Evolutionary conservation across 1,140 invertebrate genomes (phyloP).

Genomic region (Gryllus bimaculatus): DNA sequence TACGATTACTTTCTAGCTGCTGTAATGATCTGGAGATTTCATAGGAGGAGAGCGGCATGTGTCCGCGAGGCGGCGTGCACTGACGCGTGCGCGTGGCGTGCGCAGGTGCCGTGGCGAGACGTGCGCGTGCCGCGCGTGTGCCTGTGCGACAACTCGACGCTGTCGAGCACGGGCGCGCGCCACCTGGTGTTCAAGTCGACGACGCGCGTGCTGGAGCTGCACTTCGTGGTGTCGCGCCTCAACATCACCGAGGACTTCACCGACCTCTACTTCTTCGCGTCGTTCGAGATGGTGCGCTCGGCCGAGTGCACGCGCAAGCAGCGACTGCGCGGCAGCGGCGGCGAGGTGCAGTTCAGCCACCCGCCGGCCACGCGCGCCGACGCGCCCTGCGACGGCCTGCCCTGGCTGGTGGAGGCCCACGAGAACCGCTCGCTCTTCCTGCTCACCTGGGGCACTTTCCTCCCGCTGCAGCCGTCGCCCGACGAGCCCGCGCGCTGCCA

Average conservation of each 20-base stretch:
- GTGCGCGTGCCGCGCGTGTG: slow-evolving; percentile 51
- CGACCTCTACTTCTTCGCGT: slow-evolving; percentile 55
- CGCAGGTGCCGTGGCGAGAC: slow-evolving; percentile 47
- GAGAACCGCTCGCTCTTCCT: slow-evolving; percentile 64
- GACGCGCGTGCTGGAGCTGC: slow-evolving; percentile 49
- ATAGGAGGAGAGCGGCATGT: too few relatives aligned
- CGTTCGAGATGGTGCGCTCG: slow-evolving; percentile 52
- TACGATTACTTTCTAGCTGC: too few relatives aligned
- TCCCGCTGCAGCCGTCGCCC: slow-evolving; percentile 38
- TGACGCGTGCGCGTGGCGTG: too few relatives aligned
- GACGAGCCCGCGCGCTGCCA: slow-evolving; percentile 48
- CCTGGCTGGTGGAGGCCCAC: slow-evolving; percentile 62
- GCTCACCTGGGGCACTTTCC: slow-evolving; percentile 59
- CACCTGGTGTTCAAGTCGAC: slow-evolving; percentile 53
- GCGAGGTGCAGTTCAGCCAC: slow-evolving; percentile 46
- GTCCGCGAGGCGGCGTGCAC: too few relatives aligned
- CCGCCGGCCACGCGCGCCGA: slow-evolving; percentile 50
- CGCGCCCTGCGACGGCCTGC: slow-evolving; percentile 58
- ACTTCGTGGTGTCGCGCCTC: slow-evolving; percentile 51
- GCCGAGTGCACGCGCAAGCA: slow-evolving; percentile 54
- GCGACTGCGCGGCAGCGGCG: slow-evolving; percentile 50
- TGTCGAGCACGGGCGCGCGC: slow-evolving; percentile 36
- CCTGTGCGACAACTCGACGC: slow-evolving; percentile 57
- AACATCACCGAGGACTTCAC: slow-evolving; percentile 60
- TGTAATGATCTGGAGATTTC: too few relatives aligned